Base-by-base conservation (phyloP, 2,888 invertebrate species). In the Metopia argyrocephala region DNA sequence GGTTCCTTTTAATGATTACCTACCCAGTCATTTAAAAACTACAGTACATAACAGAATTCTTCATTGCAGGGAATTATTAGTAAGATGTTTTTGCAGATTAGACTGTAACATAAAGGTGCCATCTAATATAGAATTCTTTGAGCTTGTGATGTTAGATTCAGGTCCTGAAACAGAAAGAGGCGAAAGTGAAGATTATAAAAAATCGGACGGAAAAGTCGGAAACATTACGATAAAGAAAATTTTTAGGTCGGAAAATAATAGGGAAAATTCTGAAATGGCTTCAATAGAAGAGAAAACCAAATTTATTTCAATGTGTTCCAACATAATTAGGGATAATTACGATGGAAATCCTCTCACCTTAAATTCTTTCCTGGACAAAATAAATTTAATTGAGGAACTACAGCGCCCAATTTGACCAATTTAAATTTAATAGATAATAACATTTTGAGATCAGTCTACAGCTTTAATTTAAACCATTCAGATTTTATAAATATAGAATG, bases 21-120 rank as follows among this genome's bases (percentile, higher is more conserved):
- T n/a, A n/a, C n/a, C n/a, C n/a, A n/a, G n/a, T n/a, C n/a, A n/a
- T n/a, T n/a, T n/a, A n/a, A n/a, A n/a, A n/a, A n/a, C n/a, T n/a
- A n/a, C n/a, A n/a, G n/a, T n/a, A n/a, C n/a, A n/a, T n/a, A n/a
- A n/a, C n/a, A n/a, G n/a, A n/a, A n/a, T n/a, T n/a, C n/a, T n/a
- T n/a, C n/a, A n/a, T n/a, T n/a, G n/a, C n/a, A n/a, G n/a, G n/a
- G n/a, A n/a, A n/a, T n/a, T n/a, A n/a, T n/a, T n/a, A n/a, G n/a
- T 66, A 18, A 54, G 28, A 54, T 66, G 54, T 54, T 66, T 66
- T 54, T 31, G 66, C 54, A 66, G 28, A n/a, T 38, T 66, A 2
- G 21, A 61, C 12, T 28, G 28, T 31, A 61, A 31, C 5, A 61
- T 61, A 20, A 61, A 21, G 31, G 28, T 66, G 3, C 54, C 66